phyloP scores from a whole-genome alignment of 2,797 vertebrate species.

The Onychomys arenicola region DNA sequence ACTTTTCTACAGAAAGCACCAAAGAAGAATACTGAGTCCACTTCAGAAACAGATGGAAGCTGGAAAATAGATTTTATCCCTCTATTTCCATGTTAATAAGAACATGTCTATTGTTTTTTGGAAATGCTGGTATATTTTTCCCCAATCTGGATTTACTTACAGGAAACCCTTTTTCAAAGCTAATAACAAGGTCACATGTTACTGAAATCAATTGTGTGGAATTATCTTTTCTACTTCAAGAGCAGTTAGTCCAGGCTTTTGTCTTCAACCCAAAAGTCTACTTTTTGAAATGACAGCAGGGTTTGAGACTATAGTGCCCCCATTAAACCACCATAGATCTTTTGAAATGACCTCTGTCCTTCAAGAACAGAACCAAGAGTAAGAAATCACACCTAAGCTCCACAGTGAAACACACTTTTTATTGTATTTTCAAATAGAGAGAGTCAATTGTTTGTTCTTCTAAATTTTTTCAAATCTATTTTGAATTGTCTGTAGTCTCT shows the following conservation, averaged over 20 bases:
- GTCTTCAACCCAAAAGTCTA: neutral
- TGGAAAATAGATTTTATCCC: neutral
- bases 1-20: neutral
- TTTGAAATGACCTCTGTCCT: neutral
- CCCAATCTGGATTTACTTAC: neutral
- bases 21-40: neutral
- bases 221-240: neutral
- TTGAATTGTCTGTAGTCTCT: neutral
- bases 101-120: neutral
- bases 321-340: neutral
- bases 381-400: neutral
- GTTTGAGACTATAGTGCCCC: neutral
- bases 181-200: conserved; percentile 6
- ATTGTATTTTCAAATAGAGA: neutral
- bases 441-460: neutral
- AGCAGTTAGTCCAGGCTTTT: neutral
- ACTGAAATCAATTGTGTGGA: neutral
- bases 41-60: neutral
- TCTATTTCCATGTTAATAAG: neutral
- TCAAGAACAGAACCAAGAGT: neutral
- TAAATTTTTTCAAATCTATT: neutral
- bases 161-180: neutral
- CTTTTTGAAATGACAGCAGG: neutral
- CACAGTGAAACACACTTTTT: neutral
- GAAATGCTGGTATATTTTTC: neutral